Evolutionary conservation across 1,140 invertebrate genomes (phyloP), one percentile per base, ranked within the genome.

Genomic region (Drosophila dunni): DNA sequence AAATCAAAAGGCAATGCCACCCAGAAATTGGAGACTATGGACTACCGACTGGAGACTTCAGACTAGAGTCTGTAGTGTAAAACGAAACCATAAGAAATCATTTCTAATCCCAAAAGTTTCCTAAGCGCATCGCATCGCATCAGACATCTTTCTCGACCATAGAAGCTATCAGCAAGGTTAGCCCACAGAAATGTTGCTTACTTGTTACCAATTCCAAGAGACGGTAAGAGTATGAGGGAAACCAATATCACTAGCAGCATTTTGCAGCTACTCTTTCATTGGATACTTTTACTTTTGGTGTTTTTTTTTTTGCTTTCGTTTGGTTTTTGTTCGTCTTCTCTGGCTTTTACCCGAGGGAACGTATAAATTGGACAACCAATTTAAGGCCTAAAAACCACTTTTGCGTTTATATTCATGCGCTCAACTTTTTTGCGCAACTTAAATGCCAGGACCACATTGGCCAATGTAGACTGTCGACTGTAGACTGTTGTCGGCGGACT

Each of bases 311-410:
- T 20, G 3, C 4, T 62, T 33, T 42, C 7, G n/a, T 34, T n/a
- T 58, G 17, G 34, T 63, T 17, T 48, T 10, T 15, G 17, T 8
- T 44, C 51, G 36, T 44, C 62, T 61, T 45, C 38, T 54, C 61
- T 64, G 50, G 33, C 48, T 51, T 56, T 48, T 48, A 72, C 68
- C 75, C 67, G 66, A 54, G 84, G 80, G 70, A 78, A 50, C 68
- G 78, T 71, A 89, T 89, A 89, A 89, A 89, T 89, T 89, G 84
- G 80, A 81, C 80, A 89, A 81, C 84, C 84, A 89, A 89, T 89
- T 89, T 89, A 84, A 89, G 83, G 84, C 84, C 84, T 81, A 89
- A 89, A 88, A 84, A 89, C 84, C 84, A 89, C 84, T 89, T 89
- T 79, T 81, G 70, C 83, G 77, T 76, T 89, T 89, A 89, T 89